Evolutionary conservation across 2,888 invertebrate genomes (phyloP), one percentile per base, ranked within the genome.

Genomic region (Lobophora halterata): DNA sequence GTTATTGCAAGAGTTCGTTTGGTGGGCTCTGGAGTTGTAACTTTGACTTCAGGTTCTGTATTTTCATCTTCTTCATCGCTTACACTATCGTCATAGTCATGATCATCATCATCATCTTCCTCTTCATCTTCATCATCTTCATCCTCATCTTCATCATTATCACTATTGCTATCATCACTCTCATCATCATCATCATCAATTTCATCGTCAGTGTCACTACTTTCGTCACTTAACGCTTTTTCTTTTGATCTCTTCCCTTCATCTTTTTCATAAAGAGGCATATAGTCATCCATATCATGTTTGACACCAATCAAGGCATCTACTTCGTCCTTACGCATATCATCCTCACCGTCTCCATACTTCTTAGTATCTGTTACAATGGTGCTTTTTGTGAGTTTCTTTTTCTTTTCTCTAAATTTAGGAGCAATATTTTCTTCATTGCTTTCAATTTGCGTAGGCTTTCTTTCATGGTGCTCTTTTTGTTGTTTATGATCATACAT

Each of bases 281-380:
- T 65, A 33, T 83, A 87, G 6, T 87, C 83, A 23, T 77, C 60
- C 69, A 79, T 77, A 38, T 80, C 51, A 30, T 80, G 75, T 47
- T 76, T 66, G 0, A 79, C 60, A 4, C 81, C 78, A 45, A 87
- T 85, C 47, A 86, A 47, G 8, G 70, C 70, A 58, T 87, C 86
- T 3, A 86, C 70, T 64, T 83, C 81, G 50, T 76, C 70, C 52
- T 71, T 70, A 52, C 52, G 65, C 61, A 68, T 66, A 37, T 83
- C 73, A 30, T 76, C 73, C 13, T 73, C 65, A 20, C 64, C 76
- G 3, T 42, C 71, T 3, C 80, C 83, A 47, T 88, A 88, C 7
- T 65, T 71, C 46, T 82, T 72, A 12, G 82, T 75, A 31, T 88
- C 88, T 2, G 87, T 88, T 1, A 88, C 80, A 38, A 82, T 55